A percentile compares a stretch with the other conserved stretches of the same genome.
phyloP scores from a whole-genome alignment of 2,797 vertebrate species.

The Bradypodion pumilum region DNA sequence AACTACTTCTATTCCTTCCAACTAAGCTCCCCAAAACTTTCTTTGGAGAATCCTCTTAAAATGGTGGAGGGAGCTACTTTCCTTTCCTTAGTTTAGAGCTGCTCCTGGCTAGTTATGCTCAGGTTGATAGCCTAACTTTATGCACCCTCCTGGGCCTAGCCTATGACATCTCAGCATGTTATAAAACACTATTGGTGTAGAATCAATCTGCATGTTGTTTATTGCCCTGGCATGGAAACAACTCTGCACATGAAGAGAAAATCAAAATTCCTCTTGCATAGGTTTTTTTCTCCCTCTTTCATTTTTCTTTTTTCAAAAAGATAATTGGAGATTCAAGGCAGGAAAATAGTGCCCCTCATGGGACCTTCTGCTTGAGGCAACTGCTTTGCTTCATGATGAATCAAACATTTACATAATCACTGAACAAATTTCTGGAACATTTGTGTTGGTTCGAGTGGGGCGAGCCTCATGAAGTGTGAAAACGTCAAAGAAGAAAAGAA shows the following conservation, averaged over 20 bases:
- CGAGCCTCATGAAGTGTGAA: neutral
- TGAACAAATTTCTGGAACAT: constrained; percentile 19
- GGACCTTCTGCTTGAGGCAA: neutral
- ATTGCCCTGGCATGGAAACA: neutral
- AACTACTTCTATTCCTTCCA: neutral
- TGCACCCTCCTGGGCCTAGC: neutral
- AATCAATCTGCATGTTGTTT: neutral
- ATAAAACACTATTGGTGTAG: neutral
- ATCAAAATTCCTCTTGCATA: neutral
- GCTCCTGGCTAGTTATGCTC: too few relatives aligned
- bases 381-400: constrained; percentile 4
- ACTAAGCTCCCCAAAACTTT: neutral
- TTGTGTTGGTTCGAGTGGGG: neutral
- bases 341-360: neutral
- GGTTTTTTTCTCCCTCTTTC: too few relatives aligned
- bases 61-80: too few relatives aligned
- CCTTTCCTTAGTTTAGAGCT: too few relatives aligned
- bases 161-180: neutral
- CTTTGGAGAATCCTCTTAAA: neutral
- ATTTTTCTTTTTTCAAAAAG: neutral
- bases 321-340: neutral
- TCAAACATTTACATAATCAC: constrained; percentile 11
- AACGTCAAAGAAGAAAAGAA: constrained; percentile 13
- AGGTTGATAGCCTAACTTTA: neutral
- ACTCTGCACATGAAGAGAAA: neutral